Conservation (phyloP, 2,113 vertebrate species). For the Corythornis madagascariensis region DNA sequence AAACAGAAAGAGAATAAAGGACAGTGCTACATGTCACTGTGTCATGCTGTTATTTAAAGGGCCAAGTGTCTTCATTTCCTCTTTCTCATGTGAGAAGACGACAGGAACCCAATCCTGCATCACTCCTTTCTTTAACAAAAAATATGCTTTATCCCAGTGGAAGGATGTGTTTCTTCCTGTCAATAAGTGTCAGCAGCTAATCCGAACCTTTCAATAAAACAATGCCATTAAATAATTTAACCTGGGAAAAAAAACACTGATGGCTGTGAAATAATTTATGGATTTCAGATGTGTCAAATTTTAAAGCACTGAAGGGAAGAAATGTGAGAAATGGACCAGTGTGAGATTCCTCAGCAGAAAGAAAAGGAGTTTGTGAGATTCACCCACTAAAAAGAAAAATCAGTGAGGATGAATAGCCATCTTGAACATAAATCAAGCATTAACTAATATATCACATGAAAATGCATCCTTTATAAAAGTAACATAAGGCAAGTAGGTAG, state of each 20-base stretch:
- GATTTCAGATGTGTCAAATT: slow-evolving; percentile 75
- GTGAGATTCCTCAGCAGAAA: background rate
- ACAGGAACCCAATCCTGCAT: slow-evolving; percentile 56
- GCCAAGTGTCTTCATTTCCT: slow-evolving; percentile 52
- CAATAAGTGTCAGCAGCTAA: slow-evolving; percentile 75
- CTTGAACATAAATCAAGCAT: background rate
- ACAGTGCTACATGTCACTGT: background rate
- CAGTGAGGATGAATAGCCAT: background rate
- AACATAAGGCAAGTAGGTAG: background rate
- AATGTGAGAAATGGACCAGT: slow-evolving; percentile 23
- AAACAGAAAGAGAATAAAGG: background rate
- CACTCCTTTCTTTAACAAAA: slow-evolving; percentile 67
- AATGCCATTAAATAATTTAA: slow-evolving; percentile 79
- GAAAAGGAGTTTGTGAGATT: background rate
- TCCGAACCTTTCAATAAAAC: slow-evolving; percentile 77
- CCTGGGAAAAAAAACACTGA: slow-evolving; percentile 58
- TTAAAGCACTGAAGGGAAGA: slow-evolving; percentile 43
- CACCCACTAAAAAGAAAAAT: background rate
- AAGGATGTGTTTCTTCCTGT: slow-evolving; percentile 66
- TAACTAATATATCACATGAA: background rate
- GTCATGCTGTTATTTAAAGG: slow-evolving; percentile 38
- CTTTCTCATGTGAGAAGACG: slow-evolving; percentile 44
- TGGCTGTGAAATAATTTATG: slow-evolving; percentile 75
- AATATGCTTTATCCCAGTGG: slow-evolving; percentile 65
- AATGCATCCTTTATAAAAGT: background rate